Evolutionary conservation across 2,113 vertebrate genomes (phyloP).

Genomic region (Muntiacus reevesi): DNA sequence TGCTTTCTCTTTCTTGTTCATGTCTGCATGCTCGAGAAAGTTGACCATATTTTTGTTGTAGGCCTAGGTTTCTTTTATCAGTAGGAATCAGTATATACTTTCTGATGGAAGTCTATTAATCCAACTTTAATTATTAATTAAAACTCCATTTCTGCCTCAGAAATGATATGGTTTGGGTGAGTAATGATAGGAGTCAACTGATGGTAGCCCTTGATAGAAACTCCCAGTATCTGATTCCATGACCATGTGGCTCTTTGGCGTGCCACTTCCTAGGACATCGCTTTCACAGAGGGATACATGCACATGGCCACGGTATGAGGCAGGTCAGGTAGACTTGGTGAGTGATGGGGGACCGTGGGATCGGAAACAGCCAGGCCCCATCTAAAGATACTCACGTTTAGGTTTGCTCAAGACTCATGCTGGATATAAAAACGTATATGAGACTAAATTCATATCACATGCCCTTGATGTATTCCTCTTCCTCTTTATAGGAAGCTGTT

Average conservation of each 20-base stretch:
- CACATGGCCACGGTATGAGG: fast-evolving
- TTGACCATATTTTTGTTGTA: neutral
- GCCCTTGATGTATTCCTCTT: neutral
- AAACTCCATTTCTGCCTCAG: neutral
- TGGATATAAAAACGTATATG: neutral
- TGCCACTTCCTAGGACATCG: no score
- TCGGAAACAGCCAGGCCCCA: neutral
- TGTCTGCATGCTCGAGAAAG: neutral
- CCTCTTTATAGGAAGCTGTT: neutral
- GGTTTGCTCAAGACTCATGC: neutral
- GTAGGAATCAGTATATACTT: neutral
- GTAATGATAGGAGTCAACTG: neutral
- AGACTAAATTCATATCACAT: neutral
- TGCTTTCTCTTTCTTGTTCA: neutral
- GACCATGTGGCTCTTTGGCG: neutral
- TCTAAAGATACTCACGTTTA: neutral
- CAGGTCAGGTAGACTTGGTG: neutral
- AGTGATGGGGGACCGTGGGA: neutral
- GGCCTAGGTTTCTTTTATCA: neutral
- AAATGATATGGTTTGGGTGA: neutral
- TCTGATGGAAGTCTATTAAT: neutral
- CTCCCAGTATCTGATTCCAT: neutral
- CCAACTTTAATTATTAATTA: neutral
- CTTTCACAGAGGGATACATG: neutral
- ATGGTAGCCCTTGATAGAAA: neutral